Evolutionary conservation across 2,888 invertebrate species (phyloP).

Genomic region (Drosophila falleni): DNA sequence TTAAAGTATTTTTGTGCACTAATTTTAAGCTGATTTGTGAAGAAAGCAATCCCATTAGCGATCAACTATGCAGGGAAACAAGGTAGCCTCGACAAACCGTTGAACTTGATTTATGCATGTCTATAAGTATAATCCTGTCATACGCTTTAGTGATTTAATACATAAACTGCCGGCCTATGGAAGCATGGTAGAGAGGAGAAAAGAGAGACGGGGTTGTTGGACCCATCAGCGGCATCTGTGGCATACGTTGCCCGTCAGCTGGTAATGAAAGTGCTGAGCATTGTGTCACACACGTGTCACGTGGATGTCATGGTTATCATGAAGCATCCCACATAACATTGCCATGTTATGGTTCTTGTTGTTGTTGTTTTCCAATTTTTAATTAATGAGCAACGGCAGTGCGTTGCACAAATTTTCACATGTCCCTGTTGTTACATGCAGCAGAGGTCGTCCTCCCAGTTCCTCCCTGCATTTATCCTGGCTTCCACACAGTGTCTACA

Average conservation of each 20-base stretch:
- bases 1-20: background rate
- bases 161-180: conserved; percentile 49
- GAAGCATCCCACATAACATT: conserved; percentile 51
- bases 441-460: background rate
- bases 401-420: conserved; percentile 42
- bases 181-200: background rate
- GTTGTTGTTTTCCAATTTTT: conserved; percentile 56
- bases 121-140: conserved; percentile 75
- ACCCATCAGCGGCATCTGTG: conserved; percentile 38
- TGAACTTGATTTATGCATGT: conserved; percentile 75
- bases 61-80: background rate
- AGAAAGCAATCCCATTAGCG: conserved; percentile 8
- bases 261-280: conserved; percentile 41
- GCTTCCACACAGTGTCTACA: background rate
- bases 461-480: background rate
- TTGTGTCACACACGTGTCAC: conserved; percentile 67
- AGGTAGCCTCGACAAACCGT: conserved; percentile 43
- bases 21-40: background rate
- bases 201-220: background rate
- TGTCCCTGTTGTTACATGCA: conserved; percentile 38
- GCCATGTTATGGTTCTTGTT: conserved; percentile 33
- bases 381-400: conserved; percentile 71
- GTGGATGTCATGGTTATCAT: conserved; percentile 56
- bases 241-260: conserved; percentile 28
- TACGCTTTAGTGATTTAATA: conserved; percentile 75